Evolutionary conservation across 2,888 invertebrate species (phyloP).

Genomic region (Dynastes grantii): DNA sequence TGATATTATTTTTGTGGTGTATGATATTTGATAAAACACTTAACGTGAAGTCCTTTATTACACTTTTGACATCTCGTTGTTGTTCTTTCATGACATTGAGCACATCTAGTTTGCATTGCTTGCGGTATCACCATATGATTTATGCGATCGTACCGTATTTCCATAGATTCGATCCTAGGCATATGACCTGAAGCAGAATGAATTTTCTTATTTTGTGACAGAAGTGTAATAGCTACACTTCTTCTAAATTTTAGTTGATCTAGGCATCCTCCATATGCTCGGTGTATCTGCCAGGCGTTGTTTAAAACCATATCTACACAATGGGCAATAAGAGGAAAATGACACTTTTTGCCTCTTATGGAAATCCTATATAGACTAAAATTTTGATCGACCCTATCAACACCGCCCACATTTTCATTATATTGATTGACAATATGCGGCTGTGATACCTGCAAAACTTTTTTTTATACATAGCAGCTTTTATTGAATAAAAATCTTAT

Average conservation of each 20-base stretch:
- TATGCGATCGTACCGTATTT: background rate
- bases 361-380: too few species aligned
- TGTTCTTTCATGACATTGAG: too few species aligned
- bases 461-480: too few species aligned
- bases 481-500: too few species aligned
- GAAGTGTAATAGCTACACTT: background rate
- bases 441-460: background rate
- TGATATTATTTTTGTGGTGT: too few species aligned
- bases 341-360: background rate
- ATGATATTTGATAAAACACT: too few species aligned
- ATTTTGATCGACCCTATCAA: too few species aligned
- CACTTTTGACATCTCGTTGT: too few species aligned
- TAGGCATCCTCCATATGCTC: background rate
- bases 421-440: background rate
- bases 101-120: too few species aligned
- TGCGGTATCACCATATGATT: background rate
- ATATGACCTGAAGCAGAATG: background rate
- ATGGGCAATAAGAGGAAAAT: background rate
- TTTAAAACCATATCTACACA: background rate
- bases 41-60: too few species aligned
- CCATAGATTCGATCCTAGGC: background rate
- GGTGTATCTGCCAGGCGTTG: slow-evolving; percentile 1
- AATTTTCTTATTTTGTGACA: background rate
- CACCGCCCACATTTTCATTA: background rate
- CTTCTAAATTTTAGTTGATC: slow-evolving; percentile 11